These are phyloP conservation scores for Andrena marginata DNA, from an alignment of 2,888 invertebrate species.

Conservation along the genomic window DNA sequence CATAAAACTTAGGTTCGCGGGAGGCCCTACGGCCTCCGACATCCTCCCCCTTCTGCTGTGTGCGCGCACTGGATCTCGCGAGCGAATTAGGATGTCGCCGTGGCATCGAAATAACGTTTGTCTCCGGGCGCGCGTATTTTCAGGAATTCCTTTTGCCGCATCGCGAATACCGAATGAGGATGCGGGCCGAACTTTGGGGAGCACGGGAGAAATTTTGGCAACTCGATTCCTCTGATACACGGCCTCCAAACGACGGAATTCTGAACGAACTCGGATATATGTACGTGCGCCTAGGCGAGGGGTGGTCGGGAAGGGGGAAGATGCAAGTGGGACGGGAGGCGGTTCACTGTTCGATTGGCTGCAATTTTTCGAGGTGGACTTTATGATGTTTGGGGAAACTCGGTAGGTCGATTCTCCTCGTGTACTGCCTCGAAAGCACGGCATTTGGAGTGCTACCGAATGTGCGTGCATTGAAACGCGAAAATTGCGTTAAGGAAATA, in stretches of 20 bases:
- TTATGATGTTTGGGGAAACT: conserved; percentile 3
- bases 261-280: background rate
- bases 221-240: conserved; percentile 42
- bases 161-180: conserved; percentile 59
- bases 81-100: conserved; percentile 71
- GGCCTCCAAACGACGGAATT: background rate
- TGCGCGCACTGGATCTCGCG: conserved; percentile 44
- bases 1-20: conserved; percentile 76
- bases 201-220: conserved; percentile 55
- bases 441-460: background rate
- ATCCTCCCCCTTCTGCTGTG: background rate
- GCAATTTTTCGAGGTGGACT: conserved; percentile 11
- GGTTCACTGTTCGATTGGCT: conserved; percentile 19
- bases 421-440: background rate
- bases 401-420: background rate
- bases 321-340: conserved; percentile 3
- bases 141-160: conserved; percentile 40
- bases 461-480: background rate
- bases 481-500: background rate
- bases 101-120: conserved; percentile 71
- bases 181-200: conserved; percentile 31
- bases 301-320: background rate
- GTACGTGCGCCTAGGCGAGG: background rate
- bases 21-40: conserved; percentile 15
- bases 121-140: conserved; percentile 56